Evolutionary conservation across 2,113 vertebrate genomes (phyloP), one percentile per base, ranked within the genome.

Genomic region (Aptenodytes patagonicus): DNA sequence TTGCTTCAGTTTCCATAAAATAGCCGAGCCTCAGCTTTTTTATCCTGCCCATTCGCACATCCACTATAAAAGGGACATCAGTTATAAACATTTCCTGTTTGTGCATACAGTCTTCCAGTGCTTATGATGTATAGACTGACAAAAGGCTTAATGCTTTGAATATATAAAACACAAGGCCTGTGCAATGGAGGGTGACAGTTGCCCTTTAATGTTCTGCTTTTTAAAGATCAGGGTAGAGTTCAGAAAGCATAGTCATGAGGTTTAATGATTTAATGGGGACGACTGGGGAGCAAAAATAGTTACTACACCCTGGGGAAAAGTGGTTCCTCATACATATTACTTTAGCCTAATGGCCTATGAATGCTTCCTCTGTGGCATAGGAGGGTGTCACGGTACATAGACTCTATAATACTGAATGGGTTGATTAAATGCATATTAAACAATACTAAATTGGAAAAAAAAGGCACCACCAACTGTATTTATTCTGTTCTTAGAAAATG

Each of bases 371-470:
- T 91, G 97, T 93, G 98, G 97, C 96, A 94, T 94, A 84, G 97
- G 98, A 98, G 98, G 97, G 98, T 98, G 97, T 98, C 97, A 98
- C 97, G 98, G 97, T 98, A 97, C 98, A 98, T 98, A 98, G 98
- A 97, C 97, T 98, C 98, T 97, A 98, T 99, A 99, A 98, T 98
- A 98, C 98, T 89, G 97, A 98, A 98, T 98, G 98, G 98, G 97
- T 98, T 99, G 98, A 99, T 99, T 99, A 99, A 99, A 98, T 98
- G 98, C 98, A 98, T 98, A 99, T 99, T 99, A 98, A 99, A 99
- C 98, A 98, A 98, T 98, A 98, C 97, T 98, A 98, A 98, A 98
- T 98, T 98, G 98, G 98, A 85, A 46, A 95, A 97, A 97, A 96
- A 98, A 93, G 81, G 93, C 47, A 15, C 96, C 96, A 93, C 94